Conservation (phyloP, 2,888 invertebrate genomes). For the Pteria penguin region DNA sequence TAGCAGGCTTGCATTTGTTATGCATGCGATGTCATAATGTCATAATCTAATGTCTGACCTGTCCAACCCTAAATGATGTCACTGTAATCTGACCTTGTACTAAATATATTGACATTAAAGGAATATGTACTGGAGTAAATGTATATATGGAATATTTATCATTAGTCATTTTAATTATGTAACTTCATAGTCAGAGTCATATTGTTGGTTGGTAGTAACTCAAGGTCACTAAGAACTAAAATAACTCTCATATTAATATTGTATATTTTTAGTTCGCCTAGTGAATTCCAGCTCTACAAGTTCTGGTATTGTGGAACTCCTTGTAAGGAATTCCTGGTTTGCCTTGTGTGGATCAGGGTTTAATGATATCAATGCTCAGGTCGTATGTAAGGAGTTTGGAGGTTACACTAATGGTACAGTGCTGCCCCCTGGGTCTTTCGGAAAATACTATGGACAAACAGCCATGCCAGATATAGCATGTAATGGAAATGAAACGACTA, state of each 20-base stretch:
- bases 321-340: slow-evolving; percentile 83
- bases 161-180: no score
- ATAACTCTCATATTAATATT: background rate
- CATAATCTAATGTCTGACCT: no score
- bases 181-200: no score
- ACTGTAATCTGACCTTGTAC: no score
- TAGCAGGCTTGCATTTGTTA: no score
- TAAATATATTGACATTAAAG: no score
- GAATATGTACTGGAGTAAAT: no score
- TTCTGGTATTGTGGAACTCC: slow-evolving; percentile 58
- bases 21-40: no score
- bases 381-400: slow-evolving; percentile 87
- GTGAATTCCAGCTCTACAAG: slow-evolving; percentile 25
- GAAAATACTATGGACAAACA: slow-evolving; percentile 48
- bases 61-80: no score
- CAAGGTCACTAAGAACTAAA: background rate
- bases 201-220: no score
- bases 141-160: no score
- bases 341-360: slow-evolving; percentile 88
- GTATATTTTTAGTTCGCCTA: slow-evolving; percentile 54
- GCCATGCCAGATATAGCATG: slow-evolving; percentile 57
- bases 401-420: slow-evolving; percentile 50
- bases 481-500: slow-evolving; percentile 51
- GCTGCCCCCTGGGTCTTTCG: slow-evolving; percentile 55
- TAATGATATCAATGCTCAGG: slow-evolving; percentile 84